Base-by-base conservation (phyloP, 2,113 vertebrate species). In the Trogon melanurus region DNA sequence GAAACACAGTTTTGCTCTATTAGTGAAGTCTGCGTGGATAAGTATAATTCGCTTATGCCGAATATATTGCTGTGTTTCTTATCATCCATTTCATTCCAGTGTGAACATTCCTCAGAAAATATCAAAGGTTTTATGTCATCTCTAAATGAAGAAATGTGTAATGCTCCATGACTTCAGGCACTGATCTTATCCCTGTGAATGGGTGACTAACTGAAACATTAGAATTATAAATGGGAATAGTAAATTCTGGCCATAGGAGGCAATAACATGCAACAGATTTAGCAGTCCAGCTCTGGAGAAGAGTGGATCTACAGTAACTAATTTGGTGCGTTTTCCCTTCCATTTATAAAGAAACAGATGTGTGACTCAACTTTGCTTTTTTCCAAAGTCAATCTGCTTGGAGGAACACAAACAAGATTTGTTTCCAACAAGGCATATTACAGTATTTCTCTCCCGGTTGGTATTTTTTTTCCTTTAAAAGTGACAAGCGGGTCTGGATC, bases 121-220 rank as follows among this genome's bases (percentile, higher is more conserved):
- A 89, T 96, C 91, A 94, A 95, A 96, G 93, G 70, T 72, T 97
- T 96, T 87, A 94, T 94, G 95, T 95, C 91, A 91, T 96, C 89
- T 89, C 84, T 87, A 91, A 89, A 84, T 86, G 91, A 87, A 97
- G 91, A 85, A 89, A 81, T 82, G 89, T 81, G 88, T 91, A 95
- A 95, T 89, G 80, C 61, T 86, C 54, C 58, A 34, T 93, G 91
- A 91, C 93, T 96, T 91, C 84, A 91, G 92, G 76, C 86, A 58
- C 88, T 93, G 95, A 96, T 96, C 91, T 95, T 96, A 96, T 93
- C 86, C 96, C 70, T 66, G 45, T 75, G 80, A 95, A 89, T 82
- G 91, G 88, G 95, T 93, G 94, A 96, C 92, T 93, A 94, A 96
- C 83, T 85, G 96, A 94, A 96, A 96, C 94, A 92, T 96, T 95